These are phyloP conservation scores for Geopemphigus sp. DNA, from an alignment of 1,140 invertebrate species.

Conservation along the genomic window DNA sequence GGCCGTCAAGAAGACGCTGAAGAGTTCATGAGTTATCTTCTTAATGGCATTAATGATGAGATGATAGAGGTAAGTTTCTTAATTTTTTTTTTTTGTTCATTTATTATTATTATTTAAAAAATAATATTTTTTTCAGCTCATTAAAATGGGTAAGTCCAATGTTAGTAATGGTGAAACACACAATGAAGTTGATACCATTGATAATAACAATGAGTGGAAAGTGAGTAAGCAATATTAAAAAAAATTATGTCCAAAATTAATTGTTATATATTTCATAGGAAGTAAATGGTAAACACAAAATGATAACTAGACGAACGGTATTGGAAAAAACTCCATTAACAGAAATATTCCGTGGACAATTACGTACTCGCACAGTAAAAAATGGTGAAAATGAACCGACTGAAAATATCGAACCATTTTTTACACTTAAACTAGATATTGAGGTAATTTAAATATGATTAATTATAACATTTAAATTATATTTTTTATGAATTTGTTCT, in stretches of 20 bases:
- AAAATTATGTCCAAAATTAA: background rate
- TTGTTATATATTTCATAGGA: slow-evolving; percentile 27
- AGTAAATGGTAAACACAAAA: slow-evolving; percentile 73
- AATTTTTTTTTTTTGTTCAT: background rate
- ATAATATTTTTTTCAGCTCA: slow-evolving; percentile 40
- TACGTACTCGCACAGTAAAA: slow-evolving; percentile 78
- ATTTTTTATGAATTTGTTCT: too few species aligned
- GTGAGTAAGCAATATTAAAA: slow-evolving; percentile 56
- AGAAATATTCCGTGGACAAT: slow-evolving; percentile 87
- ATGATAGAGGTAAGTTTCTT: slow-evolving; percentile 74
- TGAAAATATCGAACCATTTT: slow-evolving; percentile 85
- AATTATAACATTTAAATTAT: slow-evolving; percentile 32
- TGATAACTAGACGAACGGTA: slow-evolving; percentile 69
- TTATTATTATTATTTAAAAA: too few species aligned
- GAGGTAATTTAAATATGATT: slow-evolving; percentile 64
- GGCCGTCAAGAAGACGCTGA: slow-evolving; percentile 92
- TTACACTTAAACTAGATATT: slow-evolving; percentile 89
- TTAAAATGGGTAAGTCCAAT: slow-evolving; percentile 46
- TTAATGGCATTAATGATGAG: slow-evolving; percentile 93
- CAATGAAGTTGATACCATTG: slow-evolving; percentile 56
- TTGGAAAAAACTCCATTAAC: slow-evolving; percentile 78
- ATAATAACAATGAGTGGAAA: slow-evolving; percentile 67
- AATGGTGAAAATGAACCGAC: slow-evolving; percentile 64
- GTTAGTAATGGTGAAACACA: slow-evolving; percentile 58
- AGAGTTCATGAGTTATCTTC: slow-evolving; percentile 86